phyloP scores from a whole-genome alignment of 2,113 vertebrate species.

The Gallinago media region DNA sequence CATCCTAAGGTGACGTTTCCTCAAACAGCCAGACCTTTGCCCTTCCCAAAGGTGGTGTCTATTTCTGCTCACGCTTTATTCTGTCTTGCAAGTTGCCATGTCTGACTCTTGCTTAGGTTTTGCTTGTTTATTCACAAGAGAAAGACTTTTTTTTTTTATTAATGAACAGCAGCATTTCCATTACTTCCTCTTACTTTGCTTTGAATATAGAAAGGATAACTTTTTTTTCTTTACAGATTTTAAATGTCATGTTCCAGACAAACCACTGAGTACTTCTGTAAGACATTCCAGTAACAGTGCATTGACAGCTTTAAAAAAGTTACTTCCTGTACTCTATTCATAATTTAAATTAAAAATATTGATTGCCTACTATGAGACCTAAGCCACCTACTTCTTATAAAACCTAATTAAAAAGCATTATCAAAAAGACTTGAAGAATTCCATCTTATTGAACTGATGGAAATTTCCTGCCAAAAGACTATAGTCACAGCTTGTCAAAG shows the following conservation, averaged over 20 bases:
- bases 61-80: neutral
- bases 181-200: neutral
- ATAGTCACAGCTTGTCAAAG: neutral
- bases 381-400: neutral
- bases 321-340: neutral
- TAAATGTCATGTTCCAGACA: neutral
- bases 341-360: constrained; percentile 38
- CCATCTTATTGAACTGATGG: neutral
- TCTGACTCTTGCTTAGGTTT: neutral
- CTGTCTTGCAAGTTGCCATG: neutral
- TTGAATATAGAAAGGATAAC: neutral
- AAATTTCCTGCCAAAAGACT: neutral
- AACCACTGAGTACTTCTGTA: neutral
- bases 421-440: neutral
- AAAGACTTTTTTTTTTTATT: neutral
- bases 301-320: neutral
- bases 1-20: neutral
- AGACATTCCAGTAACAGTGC: neutral
- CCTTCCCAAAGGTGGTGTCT: neutral
- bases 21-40: neutral
- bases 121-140: neutral
- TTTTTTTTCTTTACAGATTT: neutral
- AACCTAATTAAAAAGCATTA: neutral
- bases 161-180: neutral
- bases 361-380: neutral